Evolutionary conservation across 2,113 vertebrate species (phyloP), one percentile per base, ranked within the genome.

Genomic region (Equus quagga): DNA sequence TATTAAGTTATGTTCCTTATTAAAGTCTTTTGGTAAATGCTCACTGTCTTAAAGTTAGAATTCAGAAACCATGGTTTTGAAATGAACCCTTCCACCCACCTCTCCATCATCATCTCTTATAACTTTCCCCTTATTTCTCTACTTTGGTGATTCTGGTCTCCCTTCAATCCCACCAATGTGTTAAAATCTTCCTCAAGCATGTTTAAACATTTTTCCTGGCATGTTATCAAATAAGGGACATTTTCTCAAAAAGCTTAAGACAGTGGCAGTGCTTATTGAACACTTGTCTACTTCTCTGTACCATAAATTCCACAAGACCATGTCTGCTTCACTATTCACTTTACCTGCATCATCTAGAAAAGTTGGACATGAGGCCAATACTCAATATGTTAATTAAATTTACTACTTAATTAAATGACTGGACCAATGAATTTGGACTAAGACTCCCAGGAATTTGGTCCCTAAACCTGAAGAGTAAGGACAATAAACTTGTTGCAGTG

Each of bases 191-290:
- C 62, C 54, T 87, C 28, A 64, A 36, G 31, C 13, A 49, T n/a
- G 46, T 33, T 65, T 31, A 49, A 17, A 36, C 14, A 78, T 6
- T 64, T 97, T 62, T 82, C 49, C 14, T 78, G 17, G 6, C 17
- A 89, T 46, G 46, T 84, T 78, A 81, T 44, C 49, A 80, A 80
- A 91, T 33, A 13, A 79, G 33, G 54, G 21, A 17, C 13, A 69
- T 85, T 69, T 36, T 26, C 36, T 86, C 21, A 85, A 23, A 79
- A 89, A n/a, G 15, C 81, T 44, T 65, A 13, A 90, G 65, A 69
- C 18, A 23, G 24, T 11, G 1, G 9, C 49, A 36, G 1, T 44
- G 3, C 4, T 24, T 73, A 78, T 7, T 75, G 13, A 64, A 56
- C 10, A 51, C 15, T 67, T 62, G 23, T 70, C 13, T 56, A 58